Base-by-base conservation (phyloP, 30 jellyfish, hydroid and myxozoan species). In the Cassiopea andromeda region DNA sequence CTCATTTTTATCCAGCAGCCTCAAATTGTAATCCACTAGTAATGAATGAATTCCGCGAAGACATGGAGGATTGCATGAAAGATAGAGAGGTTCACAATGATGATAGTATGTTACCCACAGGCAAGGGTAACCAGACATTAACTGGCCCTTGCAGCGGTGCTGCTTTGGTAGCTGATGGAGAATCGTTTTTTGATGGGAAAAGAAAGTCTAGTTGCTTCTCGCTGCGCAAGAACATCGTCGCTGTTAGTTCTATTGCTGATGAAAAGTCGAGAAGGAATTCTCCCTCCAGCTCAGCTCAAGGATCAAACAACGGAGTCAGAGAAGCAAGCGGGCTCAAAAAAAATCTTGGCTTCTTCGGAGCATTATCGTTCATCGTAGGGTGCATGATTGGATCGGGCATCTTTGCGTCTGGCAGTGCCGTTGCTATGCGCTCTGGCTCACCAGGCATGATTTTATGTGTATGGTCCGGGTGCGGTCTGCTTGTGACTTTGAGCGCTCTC, bases 311-410 rank as follows among this genome's bases (percentile, higher is more conserved):
- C 14, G 38, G 19, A 3, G 49, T 2, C 14, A 48, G 48, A 1
- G 80, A n/a, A 38, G 59, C 82, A 6, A 54, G 44, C 73, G 77
- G 47, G 18, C 43, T 15, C 8, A 1, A 45, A 27, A 80, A 78
- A 69, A 68, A 82, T 1, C 89, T 92, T 2, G 91, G 92, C 59
- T 75, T 92, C 1, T 45, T 68, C 46, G 98, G 98, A 2, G 87
- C 90, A 6, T 46, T 92, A 47, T 82, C 98, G 46, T 69, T 92
- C 27, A 87, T 92, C 74, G 97, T 92, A 16, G 98, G 98, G 0
- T 81, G 90, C 66, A 92, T 92, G 98, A 92, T 92, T 50, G 98
- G 98, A 1, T 80, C 96, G 27, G 98, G 98, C 1, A 87, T 92
- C n/a, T 92, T 92, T 75, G 98, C 98, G 1, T 87, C 98, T 1